phyloP scores from a whole-genome alignment of 2,888 invertebrate genomes.

The Biston betularia region DNA sequence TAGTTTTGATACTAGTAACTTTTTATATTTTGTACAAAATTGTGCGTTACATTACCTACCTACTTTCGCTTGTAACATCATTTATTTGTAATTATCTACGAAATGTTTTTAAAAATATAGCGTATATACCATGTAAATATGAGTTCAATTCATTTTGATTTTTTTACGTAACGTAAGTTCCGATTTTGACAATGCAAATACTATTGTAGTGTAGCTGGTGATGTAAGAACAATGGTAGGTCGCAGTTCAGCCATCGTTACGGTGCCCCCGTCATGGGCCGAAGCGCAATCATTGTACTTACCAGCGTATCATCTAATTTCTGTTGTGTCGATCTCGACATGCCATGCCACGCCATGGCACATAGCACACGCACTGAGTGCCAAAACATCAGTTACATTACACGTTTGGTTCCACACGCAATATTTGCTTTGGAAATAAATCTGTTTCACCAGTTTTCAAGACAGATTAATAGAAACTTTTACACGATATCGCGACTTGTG shows the following conservation, averaged over 20 bases:
- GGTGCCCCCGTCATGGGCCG: slow-evolving; percentile 74
- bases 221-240: slow-evolving; percentile 75
- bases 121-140: not conserved
- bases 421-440: slow-evolving; percentile 16
- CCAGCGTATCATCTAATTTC: slow-evolving; percentile 60
- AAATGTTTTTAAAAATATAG: slow-evolving; percentile 27
- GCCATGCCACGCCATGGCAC: slow-evolving; percentile 46
- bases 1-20: slow-evolving; percentile 1
- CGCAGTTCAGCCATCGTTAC: slow-evolving; percentile 62
- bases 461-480: not conserved
- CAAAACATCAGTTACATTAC: slow-evolving; percentile 60
- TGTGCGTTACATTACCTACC: slow-evolving; percentile 5
- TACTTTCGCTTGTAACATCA: slow-evolving; percentile 2
- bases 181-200: slow-evolving; percentile 30
- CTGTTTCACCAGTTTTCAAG: not conserved
- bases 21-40: slow-evolving; percentile 6
- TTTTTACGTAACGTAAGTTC: not conserved
- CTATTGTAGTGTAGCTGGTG: slow-evolving; percentile 51
- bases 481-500: not conserved
- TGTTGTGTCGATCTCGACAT: slow-evolving; percentile 64
- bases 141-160: slow-evolving; percentile 11
- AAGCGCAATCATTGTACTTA: slow-evolving; percentile 73
- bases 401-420: slow-evolving; percentile 33
- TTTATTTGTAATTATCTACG: slow-evolving; percentile 7
- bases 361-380: slow-evolving; percentile 46